Percentiles rank a stretch among this genome's conserved stretches.
phyloP scores from a whole-genome alignment of 2,888 invertebrate genomes.

The Mythimna impura region DNA sequence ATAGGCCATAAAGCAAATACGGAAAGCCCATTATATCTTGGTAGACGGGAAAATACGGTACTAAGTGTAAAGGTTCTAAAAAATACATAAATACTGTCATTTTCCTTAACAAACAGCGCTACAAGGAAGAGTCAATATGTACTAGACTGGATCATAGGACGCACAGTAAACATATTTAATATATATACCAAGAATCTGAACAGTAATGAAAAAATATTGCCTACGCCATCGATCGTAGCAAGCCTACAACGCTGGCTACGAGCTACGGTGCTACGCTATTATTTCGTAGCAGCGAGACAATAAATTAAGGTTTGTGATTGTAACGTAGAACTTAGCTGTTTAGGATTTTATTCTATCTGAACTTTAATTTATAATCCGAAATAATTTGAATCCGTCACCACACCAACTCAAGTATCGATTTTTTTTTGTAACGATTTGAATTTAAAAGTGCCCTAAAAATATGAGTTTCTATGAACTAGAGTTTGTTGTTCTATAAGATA shows the following conservation, averaged over 20 bases:
- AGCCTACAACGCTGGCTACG: constrained; percentile 61
- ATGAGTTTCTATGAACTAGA: background rate
- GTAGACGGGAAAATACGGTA: constrained; percentile 13
- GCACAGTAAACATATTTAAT: constrained; percentile 27
- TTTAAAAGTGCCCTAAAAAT: background rate
- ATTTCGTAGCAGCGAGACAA: constrained; percentile 61
- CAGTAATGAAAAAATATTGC: constrained; percentile 47
- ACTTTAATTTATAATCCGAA: background rate
- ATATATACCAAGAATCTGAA: constrained; percentile 31
- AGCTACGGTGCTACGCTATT: constrained; percentile 65
- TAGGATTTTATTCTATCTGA: background rate
- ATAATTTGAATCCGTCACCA: background rate
- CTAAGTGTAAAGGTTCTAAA: constrained; percentile 16
- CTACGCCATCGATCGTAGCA: constrained; percentile 51
- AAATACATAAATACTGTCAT: constrained; percentile 1
- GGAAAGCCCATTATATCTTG: constrained; percentile 14
- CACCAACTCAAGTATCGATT: background rate
- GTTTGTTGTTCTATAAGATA: background rate
- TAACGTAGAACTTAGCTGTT: background rate
- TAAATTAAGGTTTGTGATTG: constrained; percentile 42
- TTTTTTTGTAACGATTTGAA: background rate
- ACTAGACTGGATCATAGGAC: no score
- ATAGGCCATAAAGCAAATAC: constrained; percentile 45
- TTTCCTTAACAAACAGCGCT: background rate
- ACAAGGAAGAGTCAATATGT: background rate